phyloP scores from a whole-genome alignment of 1,140 invertebrate species.

The Drosophila kohkoa region DNA sequence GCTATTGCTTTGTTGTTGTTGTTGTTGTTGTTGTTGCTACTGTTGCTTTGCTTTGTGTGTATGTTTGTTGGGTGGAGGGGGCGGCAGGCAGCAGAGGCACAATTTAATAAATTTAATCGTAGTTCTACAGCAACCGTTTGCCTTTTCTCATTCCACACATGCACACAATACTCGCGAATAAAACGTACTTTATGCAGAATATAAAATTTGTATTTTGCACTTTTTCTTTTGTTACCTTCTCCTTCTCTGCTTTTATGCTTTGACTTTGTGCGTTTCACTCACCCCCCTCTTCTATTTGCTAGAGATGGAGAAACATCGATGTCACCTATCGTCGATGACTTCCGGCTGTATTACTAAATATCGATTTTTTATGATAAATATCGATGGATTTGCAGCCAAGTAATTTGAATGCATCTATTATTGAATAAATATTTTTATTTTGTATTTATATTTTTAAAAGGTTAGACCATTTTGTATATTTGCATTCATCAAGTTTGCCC shows the following conservation, averaged over 20 bases:
- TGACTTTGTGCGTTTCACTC: constrained; percentile 42
- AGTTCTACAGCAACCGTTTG: background rate
- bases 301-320: constrained; percentile 3
- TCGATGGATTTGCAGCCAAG: no score
- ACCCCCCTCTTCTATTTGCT: constrained; percentile 14
- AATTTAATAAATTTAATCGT: constrained; percentile 17
- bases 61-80: constrained; percentile 9
- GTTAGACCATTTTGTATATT: no score
- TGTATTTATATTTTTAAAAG: no score
- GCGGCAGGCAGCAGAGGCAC: background rate
- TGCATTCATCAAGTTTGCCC: no score
- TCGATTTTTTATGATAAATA: no score
- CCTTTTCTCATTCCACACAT: constrained; percentile 4
- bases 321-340: no score
- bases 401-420: no score
- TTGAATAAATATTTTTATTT: no score
- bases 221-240: constrained; percentile 43
- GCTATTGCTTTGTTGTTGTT: constrained; percentile 4
- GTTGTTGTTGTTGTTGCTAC: constrained; percentile 6
- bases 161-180: constrained; percentile 13
- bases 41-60: constrained; percentile 17
- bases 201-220: constrained; percentile 10
- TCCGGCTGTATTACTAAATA: no score
- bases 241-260: constrained; percentile 31
- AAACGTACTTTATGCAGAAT: background rate